Evolutionary conservation across 2,888 invertebrate genomes (phyloP).

Genomic region (Pterostichus niger): DNA sequence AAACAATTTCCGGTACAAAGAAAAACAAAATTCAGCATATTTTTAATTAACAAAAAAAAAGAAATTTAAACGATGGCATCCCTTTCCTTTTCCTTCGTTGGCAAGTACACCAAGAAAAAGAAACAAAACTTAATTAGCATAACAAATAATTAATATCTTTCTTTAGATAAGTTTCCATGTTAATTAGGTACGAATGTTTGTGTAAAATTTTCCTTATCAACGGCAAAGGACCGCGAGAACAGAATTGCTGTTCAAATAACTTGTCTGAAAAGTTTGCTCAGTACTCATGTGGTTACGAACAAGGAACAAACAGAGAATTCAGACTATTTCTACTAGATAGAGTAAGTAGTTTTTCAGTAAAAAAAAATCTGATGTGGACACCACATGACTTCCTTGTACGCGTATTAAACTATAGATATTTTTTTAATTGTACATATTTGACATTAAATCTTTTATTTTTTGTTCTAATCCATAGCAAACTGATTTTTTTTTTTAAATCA

Average conservation of each 20-base stretch:
- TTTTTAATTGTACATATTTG: too few relatives aligned
- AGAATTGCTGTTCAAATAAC: constrained; percentile 28
- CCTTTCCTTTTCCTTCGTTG: neutral
- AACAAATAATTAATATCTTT: constrained; percentile 61
- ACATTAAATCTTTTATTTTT: too few relatives aligned
- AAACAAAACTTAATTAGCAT: constrained; percentile 50
- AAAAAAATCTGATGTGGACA: too few relatives aligned
- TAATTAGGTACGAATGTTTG: constrained; percentile 37
- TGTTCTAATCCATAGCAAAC: too few relatives aligned
- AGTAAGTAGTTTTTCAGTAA: too few relatives aligned
- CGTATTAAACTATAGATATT: too few relatives aligned
- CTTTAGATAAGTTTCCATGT: constrained; percentile 43
- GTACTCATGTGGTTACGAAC: constrained; percentile 4
- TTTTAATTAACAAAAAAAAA: constrained; percentile 51
- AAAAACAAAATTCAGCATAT: constrained; percentile 32
- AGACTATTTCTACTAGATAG: too few relatives aligned
- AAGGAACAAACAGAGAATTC: neutral
- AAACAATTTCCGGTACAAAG: constrained; percentile 21
- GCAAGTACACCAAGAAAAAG: constrained; percentile 33
- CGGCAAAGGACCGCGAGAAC: neutral
- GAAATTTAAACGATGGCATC: constrained; percentile 33
- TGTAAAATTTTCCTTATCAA: constrained; percentile 24
- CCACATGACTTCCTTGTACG: too few relatives aligned
- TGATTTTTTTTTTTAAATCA: too few relatives aligned
- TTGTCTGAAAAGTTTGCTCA: neutral